Evolutionary conservation across 30 jellyfish, hydroid and myxozoan species (phyloP).

Genomic region (Cassiopea andromeda): DNA sequence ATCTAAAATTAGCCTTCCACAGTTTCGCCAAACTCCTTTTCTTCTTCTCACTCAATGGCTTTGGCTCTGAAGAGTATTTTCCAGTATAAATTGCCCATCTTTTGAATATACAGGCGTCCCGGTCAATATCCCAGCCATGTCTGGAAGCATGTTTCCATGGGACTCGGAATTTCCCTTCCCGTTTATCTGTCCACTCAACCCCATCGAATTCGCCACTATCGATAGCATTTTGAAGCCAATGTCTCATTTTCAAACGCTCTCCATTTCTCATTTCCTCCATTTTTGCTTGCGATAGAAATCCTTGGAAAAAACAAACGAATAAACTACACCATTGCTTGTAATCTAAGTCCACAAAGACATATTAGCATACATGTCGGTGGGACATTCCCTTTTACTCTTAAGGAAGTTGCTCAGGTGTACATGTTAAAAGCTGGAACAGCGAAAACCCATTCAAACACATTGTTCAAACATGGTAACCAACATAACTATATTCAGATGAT

Average conservation of each 20-base stretch:
- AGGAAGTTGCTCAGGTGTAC: too few species aligned
- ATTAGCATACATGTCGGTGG: too few species aligned
- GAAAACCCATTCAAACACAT: too few species aligned
- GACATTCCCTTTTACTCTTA: too few species aligned
- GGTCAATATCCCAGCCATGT: slow-evolving; percentile 84
- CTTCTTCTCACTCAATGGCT: slow-evolving; percentile 25
- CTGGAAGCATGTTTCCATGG: slow-evolving; percentile 96
- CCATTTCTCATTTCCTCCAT: slow-evolving; percentile 49
- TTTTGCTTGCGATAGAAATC: neutral
- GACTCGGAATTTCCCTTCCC: slow-evolving; percentile 62
- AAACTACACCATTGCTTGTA: too few species aligned
- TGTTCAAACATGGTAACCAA: too few species aligned
- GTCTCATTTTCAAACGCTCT: slow-evolving; percentile 79
- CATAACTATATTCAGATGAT: too few species aligned
- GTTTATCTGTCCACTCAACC: slow-evolving; percentile 77
- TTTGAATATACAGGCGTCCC: slow-evolving; percentile 84
- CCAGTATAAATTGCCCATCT: slow-evolving; percentile 96
- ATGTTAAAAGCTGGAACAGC: too few species aligned
- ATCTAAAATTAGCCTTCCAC: slow-evolving; percentile 97
- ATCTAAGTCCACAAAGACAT: too few species aligned
- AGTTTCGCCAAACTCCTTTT: slow-evolving; percentile 57
- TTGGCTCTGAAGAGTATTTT: slow-evolving; percentile 41
- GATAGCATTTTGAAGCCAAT: slow-evolving; percentile 78
- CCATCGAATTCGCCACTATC: slow-evolving; percentile 74
- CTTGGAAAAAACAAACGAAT: neutral